Percentiles rank a stretch among this genome's conserved stretches.
These are phyloP conservation scores for Agriopis leucophaearia DNA, from an alignment of 2,888 invertebrate genomes.

Conservation along the genomic window DNA sequence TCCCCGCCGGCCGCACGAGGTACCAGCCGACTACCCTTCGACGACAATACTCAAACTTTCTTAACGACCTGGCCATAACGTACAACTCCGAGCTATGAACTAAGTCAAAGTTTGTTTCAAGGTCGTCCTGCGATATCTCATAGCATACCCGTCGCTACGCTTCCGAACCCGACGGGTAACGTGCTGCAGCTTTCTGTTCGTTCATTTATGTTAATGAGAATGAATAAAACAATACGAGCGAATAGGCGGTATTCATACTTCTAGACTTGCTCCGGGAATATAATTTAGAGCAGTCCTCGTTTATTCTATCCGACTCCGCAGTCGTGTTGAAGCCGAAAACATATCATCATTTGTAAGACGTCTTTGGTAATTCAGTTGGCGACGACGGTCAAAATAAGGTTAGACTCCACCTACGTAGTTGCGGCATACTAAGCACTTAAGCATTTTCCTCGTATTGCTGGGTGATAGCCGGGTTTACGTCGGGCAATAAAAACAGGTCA, in stretches of 20 bases:
- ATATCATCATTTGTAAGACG: conserved; percentile 73
- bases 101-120: conserved; percentile 82
- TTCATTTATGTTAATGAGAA: conserved; percentile 42
- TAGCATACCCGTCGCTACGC: conserved; percentile 60
- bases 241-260: conserved; percentile 31
- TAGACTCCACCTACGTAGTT: conserved; percentile 76
- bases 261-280: conserved; percentile 42
- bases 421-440: conserved; percentile 72
- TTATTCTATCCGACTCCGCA: conserved; percentile 46
- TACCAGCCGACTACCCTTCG: conserved; percentile 74
- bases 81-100: conserved; percentile 76
- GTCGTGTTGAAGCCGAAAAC: conserved; percentile 58
- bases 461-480: conserved; percentile 76
- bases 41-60: conserved; percentile 78
- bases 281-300: conserved; percentile 51
- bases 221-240: conserved; percentile 34
- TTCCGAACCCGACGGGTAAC: conserved; percentile 57
- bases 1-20: conserved; percentile 94
- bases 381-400: conserved; percentile 64
- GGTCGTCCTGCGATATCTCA: conserved; percentile 73
- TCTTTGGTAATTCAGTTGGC: conserved; percentile 68
- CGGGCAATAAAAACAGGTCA: conserved; percentile 85
- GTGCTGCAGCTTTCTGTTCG: conserved; percentile 48
- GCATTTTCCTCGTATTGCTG: conserved; percentile 80
- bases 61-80: conserved; percentile 79